A percentile compares a stretch with the other conserved stretches of the same genome.
phyloP scores from a whole-genome alignment of 2,888 invertebrate genomes.

The Steromphala cineraria region DNA sequence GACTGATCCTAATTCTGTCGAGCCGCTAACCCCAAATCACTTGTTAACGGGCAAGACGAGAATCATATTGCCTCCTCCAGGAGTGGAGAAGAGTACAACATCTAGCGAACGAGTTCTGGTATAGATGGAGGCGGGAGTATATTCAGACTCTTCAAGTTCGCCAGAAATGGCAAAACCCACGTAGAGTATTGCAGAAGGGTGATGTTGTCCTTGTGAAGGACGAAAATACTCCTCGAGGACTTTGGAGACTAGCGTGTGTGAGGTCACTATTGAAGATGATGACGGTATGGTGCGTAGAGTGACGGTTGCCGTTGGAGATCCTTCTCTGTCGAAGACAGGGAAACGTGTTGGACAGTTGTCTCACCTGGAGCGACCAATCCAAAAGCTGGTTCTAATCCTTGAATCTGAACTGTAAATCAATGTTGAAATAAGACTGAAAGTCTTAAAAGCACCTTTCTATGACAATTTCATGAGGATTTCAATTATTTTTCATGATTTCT shows the following conservation, averaged over 20 bases:
- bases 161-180: conserved; percentile 33
- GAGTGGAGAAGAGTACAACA: conserved; percentile 45
- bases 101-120: conserved; percentile 47
- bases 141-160: conserved; percentile 34
- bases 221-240: conserved; percentile 33
- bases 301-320: neutral
- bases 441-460: too few species aligned
- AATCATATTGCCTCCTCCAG: conserved; percentile 16
- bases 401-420: neutral
- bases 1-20: neutral
- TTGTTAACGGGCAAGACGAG: conserved; percentile 29
- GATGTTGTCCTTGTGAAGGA: conserved; percentile 47
- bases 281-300: conserved; percentile 40
- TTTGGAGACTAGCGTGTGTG: conserved; percentile 36
- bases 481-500: too few species aligned
- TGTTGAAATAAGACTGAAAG: too few species aligned
- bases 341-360: conserved; percentile 4
- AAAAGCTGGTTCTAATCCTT: conserved; percentile 35
- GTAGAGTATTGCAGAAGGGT: conserved; percentile 33
- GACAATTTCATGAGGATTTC: too few species aligned
- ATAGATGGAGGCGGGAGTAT: conserved; percentile 44
- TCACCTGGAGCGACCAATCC: conserved; percentile 39
- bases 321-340: conserved; percentile 8
- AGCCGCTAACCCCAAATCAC: conserved; percentile 36
- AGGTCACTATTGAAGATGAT: conserved; percentile 3